Evolutionary conservation across 1,140 invertebrate genomes (phyloP).

Genomic region (Coenobita brevimanus): DNA sequence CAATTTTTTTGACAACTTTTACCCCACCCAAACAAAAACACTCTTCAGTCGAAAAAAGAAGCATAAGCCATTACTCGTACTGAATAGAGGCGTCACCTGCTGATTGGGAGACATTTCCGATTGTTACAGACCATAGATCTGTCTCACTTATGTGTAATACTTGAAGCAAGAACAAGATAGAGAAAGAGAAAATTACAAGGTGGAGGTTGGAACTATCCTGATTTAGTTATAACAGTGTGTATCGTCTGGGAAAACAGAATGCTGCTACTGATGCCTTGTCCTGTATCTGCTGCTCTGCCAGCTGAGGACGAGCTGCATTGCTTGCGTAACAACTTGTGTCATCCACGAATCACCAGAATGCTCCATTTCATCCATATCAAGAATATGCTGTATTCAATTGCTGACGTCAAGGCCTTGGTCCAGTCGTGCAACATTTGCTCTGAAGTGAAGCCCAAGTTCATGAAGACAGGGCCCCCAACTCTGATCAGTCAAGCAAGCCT

Average conservation of each 20-base stretch:
- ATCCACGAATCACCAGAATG: no score
- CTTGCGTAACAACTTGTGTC: no score
- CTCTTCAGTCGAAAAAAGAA: conserved; percentile 67
- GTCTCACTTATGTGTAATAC: conserved; percentile 66
- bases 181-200: neutral
- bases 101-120: conserved; percentile 63
- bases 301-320: no score
- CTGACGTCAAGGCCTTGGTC: no score
- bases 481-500: no score
- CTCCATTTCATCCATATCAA: no score
- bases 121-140: conserved; percentile 68
- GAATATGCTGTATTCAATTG: no score
- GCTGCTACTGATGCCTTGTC: neutral
- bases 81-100: conserved; percentile 52
- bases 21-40: no score
- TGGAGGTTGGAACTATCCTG: neutral
- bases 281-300: neutral
- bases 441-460: no score
- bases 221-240: conserved; percentile 5
- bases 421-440: no score
- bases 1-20: conserved; percentile 65
- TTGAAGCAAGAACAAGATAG: neutral
- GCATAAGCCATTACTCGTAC: conserved; percentile 56
- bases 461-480: no score
- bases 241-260: neutral